A percentile compares a stretch with the other conserved stretches of the same genome.
phyloP scores from a whole-genome alignment of 2,797 vertebrate species.

The Sebastes variabilis region DNA sequence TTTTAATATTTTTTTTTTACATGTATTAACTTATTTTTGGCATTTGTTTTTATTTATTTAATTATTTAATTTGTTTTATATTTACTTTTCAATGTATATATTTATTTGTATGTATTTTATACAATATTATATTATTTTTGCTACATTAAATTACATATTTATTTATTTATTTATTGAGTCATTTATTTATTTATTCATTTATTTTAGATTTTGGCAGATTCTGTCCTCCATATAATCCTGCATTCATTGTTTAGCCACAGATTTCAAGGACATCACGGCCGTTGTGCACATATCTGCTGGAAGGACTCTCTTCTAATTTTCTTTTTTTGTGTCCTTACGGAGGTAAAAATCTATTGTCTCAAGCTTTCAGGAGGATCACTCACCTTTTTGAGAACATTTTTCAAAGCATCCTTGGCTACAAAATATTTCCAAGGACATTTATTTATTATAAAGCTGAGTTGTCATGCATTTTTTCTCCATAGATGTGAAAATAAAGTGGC shows the following conservation, averaged over 20 bases:
- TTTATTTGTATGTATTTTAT: too few relatives aligned
- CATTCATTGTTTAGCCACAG: neutral
- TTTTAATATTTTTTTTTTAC: too few relatives aligned
- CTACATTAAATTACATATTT: too few relatives aligned
- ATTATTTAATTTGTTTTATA: too few relatives aligned
- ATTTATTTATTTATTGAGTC: too few relatives aligned
- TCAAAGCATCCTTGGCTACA: accelerated
- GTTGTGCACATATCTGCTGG: neutral
- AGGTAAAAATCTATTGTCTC: neutral
- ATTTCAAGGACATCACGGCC: neutral
- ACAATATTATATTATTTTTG: too few relatives aligned
- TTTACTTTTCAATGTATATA: too few relatives aligned
- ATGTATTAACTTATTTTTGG: too few relatives aligned
- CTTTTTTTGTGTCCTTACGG: neutral
- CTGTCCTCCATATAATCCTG: neutral
- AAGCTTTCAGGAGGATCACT: neutral
- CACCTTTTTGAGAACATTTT: neutral
- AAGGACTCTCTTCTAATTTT: neutral
- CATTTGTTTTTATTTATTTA: too few relatives aligned
- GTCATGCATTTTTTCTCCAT: neutral
- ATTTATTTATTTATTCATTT: too few relatives aligned
- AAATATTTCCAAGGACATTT: too few relatives aligned
- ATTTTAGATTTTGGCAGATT: too few relatives aligned
- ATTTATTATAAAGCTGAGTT: neutral
- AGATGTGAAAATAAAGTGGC: neutral